Percentiles rank a stretch among this genome's conserved stretches.
phyloP scores from a whole-genome alignment of 2,888 invertebrate species.

The Amblyteles armatorius region DNA sequence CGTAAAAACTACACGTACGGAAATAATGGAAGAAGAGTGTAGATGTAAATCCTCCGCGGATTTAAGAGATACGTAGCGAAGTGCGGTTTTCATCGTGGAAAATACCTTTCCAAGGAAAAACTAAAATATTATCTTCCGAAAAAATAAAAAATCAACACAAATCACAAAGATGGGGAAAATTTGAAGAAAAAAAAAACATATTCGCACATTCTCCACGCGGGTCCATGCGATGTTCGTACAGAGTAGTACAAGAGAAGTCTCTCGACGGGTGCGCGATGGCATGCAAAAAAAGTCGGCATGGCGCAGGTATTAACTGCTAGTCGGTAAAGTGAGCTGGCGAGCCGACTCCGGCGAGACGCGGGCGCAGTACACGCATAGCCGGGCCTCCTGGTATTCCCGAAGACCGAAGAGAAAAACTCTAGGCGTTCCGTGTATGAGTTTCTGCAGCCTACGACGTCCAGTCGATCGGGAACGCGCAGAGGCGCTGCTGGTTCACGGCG shows the following conservation, averaged over 20 bases:
- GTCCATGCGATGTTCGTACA: neutral
- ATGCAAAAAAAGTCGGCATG: constrained; percentile 15
- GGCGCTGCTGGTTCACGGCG: constrained; percentile 22
- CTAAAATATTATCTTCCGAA: too few relatives aligned
- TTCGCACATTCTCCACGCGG: neutral
- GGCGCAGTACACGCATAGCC: constrained; percentile 33
- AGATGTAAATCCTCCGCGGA: too few relatives aligned
- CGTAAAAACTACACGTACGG: too few relatives aligned
- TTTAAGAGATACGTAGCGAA: too few relatives aligned
- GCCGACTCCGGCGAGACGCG: constrained; percentile 33
- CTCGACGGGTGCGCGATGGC: neutral
- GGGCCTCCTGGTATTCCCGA: neutral
- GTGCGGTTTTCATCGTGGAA: too few relatives aligned
- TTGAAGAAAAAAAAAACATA: neutral
- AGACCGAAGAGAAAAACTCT: constrained; percentile 15
- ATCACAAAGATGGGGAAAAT: neutral
- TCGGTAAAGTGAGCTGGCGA: constrained; percentile 40
- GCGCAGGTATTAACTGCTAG: constrained; percentile 14
- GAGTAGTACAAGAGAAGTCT: neutral
- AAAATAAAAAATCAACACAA: neutral
- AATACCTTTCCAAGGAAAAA: too few relatives aligned
- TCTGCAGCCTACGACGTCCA: constrained; percentile 38
- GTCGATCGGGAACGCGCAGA: constrained; percentile 46
- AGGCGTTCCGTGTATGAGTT: constrained; percentile 19
- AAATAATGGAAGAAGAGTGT: too few relatives aligned